Conservation (phyloP, 2,113 vertebrate genomes). For the Gymnocephalus cernua region DNA sequence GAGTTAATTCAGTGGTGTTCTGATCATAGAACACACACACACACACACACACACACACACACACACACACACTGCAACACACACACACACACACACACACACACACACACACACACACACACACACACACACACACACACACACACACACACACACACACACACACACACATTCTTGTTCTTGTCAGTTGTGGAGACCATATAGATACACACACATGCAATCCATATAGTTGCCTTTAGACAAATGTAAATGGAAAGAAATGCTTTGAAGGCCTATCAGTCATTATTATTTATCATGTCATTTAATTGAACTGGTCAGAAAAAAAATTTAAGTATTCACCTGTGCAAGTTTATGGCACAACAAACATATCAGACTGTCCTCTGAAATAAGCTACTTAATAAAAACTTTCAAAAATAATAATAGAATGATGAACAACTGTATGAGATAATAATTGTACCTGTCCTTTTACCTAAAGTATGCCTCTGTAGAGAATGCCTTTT, state of each 20-base stretch:
- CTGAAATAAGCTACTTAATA: not conserved
- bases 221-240: not conserved
- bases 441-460: not conserved
- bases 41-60: not conserved
- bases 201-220: not conserved
- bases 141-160: conserved; percentile 11
- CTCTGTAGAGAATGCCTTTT: not conserved
- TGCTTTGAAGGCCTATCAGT: not conserved
- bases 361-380: not conserved
- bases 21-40: conserved; percentile 15
- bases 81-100: not conserved
- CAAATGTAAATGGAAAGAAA: not conserved
- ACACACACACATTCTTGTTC: not conserved
- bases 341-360: not conserved
- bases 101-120: not conserved
- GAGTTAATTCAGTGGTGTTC: conserved; percentile 41
- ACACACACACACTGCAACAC: too few species aligned
- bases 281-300: not conserved
- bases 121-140: conserved; percentile 5
- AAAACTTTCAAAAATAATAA: not conserved
- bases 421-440: not conserved
- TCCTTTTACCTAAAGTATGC: not conserved
- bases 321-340: not conserved
- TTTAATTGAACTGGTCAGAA: not conserved
- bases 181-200: not conserved